Evolutionary conservation across 2,888 invertebrate genomes (phyloP), one percentile per base, ranked within the genome.

Genomic region (Sinotaia quadrata): DNA sequence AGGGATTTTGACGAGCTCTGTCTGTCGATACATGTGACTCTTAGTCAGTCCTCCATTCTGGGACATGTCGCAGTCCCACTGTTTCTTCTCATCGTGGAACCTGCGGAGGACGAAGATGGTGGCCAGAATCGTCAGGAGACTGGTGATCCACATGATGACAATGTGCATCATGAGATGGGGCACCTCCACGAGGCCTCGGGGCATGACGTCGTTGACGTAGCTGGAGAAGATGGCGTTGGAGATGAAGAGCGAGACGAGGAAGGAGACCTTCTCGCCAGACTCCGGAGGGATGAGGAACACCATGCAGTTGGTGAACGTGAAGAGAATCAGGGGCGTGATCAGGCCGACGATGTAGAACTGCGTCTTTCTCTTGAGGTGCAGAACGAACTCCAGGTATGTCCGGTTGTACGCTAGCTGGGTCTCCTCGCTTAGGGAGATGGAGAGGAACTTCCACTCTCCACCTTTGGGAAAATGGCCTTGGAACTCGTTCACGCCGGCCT

Each of bases 171-270:
- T 52, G 15, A 44, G 63, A 57, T 59, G 44, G 36, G 69, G 74
- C 27, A 29, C 15, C 47, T 66, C 24, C 27, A 67, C 56, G 34
- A 69, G 24, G 7, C 21, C 12, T 5, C 69, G 15, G 31, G 67
- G 67, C 58, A 67, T 60, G 31, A 58, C 37, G 21, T 58, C 67
- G 24, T 33, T 67, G 67, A 67, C 41, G 60, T 44, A 67, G 60
- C 52, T 51, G 58, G 57, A 49, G 51, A 65, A 58, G 18, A 63
- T 59, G 10, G 65, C 58, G 27, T 44, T 41, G 36, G 66, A 54
- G 33, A 69, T 29, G 44, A 51, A 66, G 47, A 69, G 34, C 44
- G 66, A 65, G 60, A 69, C 21, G 41, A 59, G 54, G 47, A 69
- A 59, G 15, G 61, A 69, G 34, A 66, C 18, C n/a, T 47, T 60